Percentiles rank a stretch among this genome's conserved stretches.
phyloP scores from a whole-genome alignment of 2,888 invertebrate genomes.

The Julus scandinavius region DNA sequence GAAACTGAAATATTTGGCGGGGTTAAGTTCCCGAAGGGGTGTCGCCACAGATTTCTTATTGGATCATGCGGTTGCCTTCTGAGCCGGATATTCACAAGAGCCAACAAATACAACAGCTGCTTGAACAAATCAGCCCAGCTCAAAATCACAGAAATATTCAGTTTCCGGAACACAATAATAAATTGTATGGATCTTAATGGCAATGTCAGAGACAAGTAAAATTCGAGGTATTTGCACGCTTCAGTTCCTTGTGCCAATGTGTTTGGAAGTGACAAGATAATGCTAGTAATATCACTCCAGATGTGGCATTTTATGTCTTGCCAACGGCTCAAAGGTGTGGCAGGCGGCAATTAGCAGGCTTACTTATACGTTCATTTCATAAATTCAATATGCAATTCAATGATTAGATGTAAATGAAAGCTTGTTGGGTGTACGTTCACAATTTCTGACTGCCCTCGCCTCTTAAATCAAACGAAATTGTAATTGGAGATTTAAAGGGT shows the following conservation, averaged over 20 bases:
- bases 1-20: constrained; percentile 20
- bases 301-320: neutral
- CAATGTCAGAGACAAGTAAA: neutral
- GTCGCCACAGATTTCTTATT: neutral
- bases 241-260: neutral
- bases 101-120: constrained; percentile 30
- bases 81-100: constrained; percentile 34
- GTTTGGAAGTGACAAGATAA: neutral
- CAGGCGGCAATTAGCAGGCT: neutral
- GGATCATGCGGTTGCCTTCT: constrained; percentile 9
- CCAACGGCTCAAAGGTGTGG: neutral
- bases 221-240: neutral
- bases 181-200: neutral
- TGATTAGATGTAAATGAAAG: constrained; percentile 24
- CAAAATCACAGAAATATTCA: neutral
- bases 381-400: constrained; percentile 1
- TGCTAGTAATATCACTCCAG: neutral
- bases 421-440: neutral
- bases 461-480: constrained; percentile 17
- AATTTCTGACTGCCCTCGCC: neutral
- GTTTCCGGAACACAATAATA: neutral
- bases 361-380: neutral
- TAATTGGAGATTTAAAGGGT: neutral
- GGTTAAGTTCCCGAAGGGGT: neutral
- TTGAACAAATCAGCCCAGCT: neutral